Evolutionary conservation across 2,888 invertebrate species (phyloP).

Genomic region (Pilophorus perplexus): DNA sequence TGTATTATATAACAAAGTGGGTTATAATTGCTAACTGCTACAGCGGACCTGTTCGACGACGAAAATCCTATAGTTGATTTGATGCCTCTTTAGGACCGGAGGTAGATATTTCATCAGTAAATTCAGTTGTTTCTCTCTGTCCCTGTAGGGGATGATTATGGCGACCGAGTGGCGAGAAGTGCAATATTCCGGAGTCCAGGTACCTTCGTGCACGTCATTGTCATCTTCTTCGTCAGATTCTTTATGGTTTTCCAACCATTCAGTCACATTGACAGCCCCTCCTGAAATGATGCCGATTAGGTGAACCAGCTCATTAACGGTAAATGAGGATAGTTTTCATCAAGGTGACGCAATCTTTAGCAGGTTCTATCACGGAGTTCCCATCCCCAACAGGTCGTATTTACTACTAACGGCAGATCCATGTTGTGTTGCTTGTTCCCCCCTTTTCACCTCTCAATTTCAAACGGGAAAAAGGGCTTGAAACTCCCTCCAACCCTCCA

Average conservation of each 20-base stretch:
- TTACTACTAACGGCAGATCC: too few species aligned
- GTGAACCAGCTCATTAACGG: too few species aligned
- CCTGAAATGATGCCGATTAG: conserved; percentile 43
- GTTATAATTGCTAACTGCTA: too few species aligned
- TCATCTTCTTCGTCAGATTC: background rate
- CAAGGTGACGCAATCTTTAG: too few species aligned
- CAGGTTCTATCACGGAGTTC: too few species aligned
- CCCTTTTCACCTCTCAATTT: too few species aligned
- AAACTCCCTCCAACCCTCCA: too few species aligned
- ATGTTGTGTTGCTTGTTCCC: too few species aligned
- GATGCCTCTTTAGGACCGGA: conserved; percentile 56
- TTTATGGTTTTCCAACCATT: conserved; percentile 36
- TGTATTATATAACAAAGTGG: too few species aligned
- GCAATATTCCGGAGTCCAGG: conserved; percentile 55
- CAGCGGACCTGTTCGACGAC: conserved; percentile 57
- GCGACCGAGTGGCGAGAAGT: conserved; percentile 57
- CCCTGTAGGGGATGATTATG: conserved; percentile 60
- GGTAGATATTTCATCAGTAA: conserved; percentile 55
- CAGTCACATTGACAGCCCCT: conserved; percentile 46
- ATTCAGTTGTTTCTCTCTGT: conserved; percentile 54
- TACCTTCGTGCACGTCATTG: conserved; percentile 53
- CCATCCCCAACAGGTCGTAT: too few species aligned
- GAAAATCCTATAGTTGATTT: conserved; percentile 56
- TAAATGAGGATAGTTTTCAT: too few species aligned
- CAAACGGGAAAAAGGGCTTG: too few species aligned